Evolutionary conservation across 2,113 vertebrate genomes (phyloP), one percentile per base, ranked within the genome.

Genomic region (Panurus biarmicus): DNA sequence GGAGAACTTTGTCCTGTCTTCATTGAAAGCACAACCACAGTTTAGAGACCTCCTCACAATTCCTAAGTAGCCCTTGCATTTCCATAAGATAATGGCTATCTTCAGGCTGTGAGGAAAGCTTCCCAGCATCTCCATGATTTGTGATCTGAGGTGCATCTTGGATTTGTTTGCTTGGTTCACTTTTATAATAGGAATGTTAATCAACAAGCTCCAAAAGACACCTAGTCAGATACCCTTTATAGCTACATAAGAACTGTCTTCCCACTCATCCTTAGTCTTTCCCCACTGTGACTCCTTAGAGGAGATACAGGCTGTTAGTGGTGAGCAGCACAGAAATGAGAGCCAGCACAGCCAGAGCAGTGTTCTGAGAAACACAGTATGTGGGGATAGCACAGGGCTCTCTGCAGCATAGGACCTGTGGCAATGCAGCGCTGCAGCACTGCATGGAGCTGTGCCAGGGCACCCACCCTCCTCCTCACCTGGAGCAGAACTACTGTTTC

Each of bases 401-500:
- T 84, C 45, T 1, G 6, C 54, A 44, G 45, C 33, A 64, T 26
- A 42, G 12, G 24, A n/a, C 8, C 12, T 0, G 4, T 14, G 22
- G 25, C 44, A 64, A 48, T 1, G 2, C 33, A 48, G 44, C 0
- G 1, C 36, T 10, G 28, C 53, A 51, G 36, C 0, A 1, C 33
- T 65, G 62, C 38, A 31, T 0, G 5, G 36, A n/a, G 47, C 28
- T 22, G 50, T 22, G 47, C 42, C 10, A 31, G 40, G 26, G 15
- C 20, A 60, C 26, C 9, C 20, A 75, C 15, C 10, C n/a, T 83
- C 14, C 29, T 24, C 62, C 35, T 10, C 0, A 0, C 23, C 36
- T 8, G 7, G 16, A 72, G 44, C 20, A 65, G 40, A 53, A 54
- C 8, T 1, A 1, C 7, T 2, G 14, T 12, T 53, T 56, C 57